These are phyloP conservation scores for Gasterosteus aculeatus DNA, from an alignment of 2,113 vertebrate species.

Conservation along the genomic window DNA sequence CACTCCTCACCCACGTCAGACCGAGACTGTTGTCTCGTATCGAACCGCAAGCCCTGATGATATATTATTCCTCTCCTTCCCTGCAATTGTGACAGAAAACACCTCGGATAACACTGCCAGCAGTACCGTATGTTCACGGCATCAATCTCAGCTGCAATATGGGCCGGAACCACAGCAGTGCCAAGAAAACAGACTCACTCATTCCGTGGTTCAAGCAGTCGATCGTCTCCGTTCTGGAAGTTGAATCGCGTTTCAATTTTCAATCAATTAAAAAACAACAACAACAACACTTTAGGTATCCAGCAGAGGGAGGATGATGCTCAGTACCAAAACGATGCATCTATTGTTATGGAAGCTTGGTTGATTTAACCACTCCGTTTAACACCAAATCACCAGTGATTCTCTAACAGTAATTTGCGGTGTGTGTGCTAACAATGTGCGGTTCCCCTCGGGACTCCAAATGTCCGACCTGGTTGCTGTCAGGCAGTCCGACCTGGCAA, in stretches of 20 bases:
- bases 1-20: constrained; percentile 28
- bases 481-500: constrained; percentile 11
- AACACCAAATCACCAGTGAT: constrained; percentile 4
- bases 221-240: constrained; percentile 39
- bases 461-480: constrained; percentile 3
- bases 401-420: neutral
- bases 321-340: neutral
- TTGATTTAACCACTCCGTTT: constrained; percentile 22
- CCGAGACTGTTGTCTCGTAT: constrained; percentile 38
- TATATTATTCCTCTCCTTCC: constrained; percentile 47
- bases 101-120: constrained; percentile 45
- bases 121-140: constrained; percentile 42
- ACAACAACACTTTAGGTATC: neutral
- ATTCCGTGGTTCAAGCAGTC: constrained; percentile 28
- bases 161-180: constrained; percentile 39
- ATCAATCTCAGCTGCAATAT: constrained; percentile 47
- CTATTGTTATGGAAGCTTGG: neutral
- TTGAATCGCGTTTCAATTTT: constrained; percentile 45
- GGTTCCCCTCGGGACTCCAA: constrained; percentile 2
- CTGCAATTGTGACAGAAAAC: constrained; percentile 49
- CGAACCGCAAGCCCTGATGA: constrained; percentile 48
- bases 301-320: neutral
- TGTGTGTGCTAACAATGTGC: neutral
- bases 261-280: neutral
- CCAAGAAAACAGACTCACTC: constrained; percentile 30